phyloP scores from a whole-genome alignment of 2,113 vertebrate species.

The Mystacornis crossleyi region DNA sequence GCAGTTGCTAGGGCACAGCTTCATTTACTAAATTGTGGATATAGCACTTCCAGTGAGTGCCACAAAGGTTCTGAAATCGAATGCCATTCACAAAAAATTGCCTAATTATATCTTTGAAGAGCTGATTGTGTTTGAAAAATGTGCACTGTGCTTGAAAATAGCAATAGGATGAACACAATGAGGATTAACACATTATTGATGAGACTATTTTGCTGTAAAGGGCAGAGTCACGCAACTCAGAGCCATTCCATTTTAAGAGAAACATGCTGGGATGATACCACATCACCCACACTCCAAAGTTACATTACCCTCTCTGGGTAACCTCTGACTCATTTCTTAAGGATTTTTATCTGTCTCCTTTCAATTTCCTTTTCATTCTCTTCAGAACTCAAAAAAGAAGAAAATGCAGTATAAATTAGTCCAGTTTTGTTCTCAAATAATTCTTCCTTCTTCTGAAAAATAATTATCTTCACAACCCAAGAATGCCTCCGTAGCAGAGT shows the following conservation, averaged over 20 bases:
- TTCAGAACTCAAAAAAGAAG: not conserved
- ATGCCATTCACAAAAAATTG: not conserved
- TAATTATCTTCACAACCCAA: not conserved
- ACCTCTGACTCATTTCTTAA: not conserved
- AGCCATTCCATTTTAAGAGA: not conserved
- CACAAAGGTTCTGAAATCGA: not conserved
- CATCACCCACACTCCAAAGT: not conserved
- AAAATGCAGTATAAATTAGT: not conserved
- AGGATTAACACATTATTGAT: not conserved
- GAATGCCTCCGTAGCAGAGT: not conserved
- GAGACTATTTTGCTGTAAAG: not conserved
- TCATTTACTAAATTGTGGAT: not conserved
- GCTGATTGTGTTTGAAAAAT: not conserved
- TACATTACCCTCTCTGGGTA: not conserved
- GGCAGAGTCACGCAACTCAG: not conserved
- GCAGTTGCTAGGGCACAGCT: not conserved
- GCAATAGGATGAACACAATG: not conserved
- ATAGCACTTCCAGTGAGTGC: not conserved
- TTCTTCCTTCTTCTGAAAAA: not conserved
- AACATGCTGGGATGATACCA: not conserved
- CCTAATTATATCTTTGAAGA: not conserved
- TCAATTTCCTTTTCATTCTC: not conserved
- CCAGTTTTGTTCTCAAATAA: not conserved
- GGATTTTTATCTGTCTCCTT: not conserved
- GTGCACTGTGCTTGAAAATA: not conserved